Base-by-base conservation (phyloP, 2,113 vertebrate genomes). In the Platichthys flesus region DNA sequence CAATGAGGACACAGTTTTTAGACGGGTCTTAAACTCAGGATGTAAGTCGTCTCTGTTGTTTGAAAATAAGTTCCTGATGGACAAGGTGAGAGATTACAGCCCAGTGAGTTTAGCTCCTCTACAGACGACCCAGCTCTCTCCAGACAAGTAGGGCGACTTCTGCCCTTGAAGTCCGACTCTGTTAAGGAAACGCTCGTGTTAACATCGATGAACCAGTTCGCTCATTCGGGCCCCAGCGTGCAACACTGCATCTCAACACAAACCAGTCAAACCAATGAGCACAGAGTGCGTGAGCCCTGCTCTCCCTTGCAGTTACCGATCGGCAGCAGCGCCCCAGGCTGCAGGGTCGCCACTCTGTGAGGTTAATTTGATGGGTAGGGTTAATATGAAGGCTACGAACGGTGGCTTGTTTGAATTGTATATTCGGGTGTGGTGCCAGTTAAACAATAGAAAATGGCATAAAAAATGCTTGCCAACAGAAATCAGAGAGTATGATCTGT, bases 251-350 rank as follows among this genome's bases (percentile, higher is more conserved):
- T 55, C 37, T 57, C 66, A 70, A 70, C 71, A 64, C 15, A 40
- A 71, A 71, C 52, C 74, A 88, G 87, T 90, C 89, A 89, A 85
- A 76, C 75, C 84, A 62, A 88, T 90, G 89, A 85, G 69, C 79
- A 66, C 45, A 24, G 23, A 56, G 14, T 20, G 64, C 66, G 57
- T 84, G 82, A 90, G 68, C 24, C 54, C 58, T 68, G 60, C 70
- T 71, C 61, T 62, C 9, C 52, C 52, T 52, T 62, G 62, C 9
- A 3, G 54, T 74, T 74, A 74, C 80, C 79, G 78, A 80, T 83
- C 9, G 51, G 40, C 67, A 81, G 59, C 35, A 16, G 47, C 1
- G 85, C 83, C 82, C 37, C 10, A 0, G 77, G 88, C 81, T 57
- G 40, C 67, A 4, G 74, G 66, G 47, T 62, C 2, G 61, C 61